These are phyloP conservation scores for Oreonectes daqikongensis DNA, from an alignment of 2,797 vertebrate genomes.

Conservation along the genomic window DNA sequence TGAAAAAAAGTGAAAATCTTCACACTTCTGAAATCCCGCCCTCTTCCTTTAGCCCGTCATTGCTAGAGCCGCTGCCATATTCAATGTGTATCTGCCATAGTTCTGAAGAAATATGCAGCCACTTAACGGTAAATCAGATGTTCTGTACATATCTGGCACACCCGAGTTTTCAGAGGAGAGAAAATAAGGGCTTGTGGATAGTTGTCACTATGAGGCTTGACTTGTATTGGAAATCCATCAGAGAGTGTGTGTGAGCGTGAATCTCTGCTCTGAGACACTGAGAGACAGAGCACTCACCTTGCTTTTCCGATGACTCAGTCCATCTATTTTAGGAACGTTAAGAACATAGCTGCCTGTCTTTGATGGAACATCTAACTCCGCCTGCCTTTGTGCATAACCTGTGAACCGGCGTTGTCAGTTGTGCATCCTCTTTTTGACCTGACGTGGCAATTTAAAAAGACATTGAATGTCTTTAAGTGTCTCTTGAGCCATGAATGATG, in stretches of 20 bases:
- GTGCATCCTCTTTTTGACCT: constrained; percentile 58
- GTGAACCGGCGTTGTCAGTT: constrained; percentile 49
- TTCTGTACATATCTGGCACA: constrained; percentile 25
- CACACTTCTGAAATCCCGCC: constrained; percentile 7
- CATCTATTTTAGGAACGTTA: constrained; percentile 68
- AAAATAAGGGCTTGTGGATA: constrained; percentile 49
- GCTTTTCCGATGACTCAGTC: constrained; percentile 65
- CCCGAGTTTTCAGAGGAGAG: constrained; percentile 34
- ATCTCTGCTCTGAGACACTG: constrained; percentile 44
- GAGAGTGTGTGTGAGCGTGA: constrained; percentile 34
- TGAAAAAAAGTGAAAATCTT: constrained; percentile 14
- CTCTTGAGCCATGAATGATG: constrained; percentile 14
- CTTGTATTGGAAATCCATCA: constrained; percentile 61
- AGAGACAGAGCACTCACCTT: constrained; percentile 61
- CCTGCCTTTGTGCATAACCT: constrained; percentile 63
- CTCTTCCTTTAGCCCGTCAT: neutral
- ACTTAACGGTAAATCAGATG: constrained; percentile 33
- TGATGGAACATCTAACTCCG: constrained; percentile 65
- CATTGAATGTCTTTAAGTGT: constrained; percentile 12
- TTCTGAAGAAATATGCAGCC: constrained; percentile 16
- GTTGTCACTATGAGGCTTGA: constrained; percentile 60
- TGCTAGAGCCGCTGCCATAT: neutral
- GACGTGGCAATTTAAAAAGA: constrained; percentile 43
- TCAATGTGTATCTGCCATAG: neutral
- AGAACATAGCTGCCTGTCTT: constrained; percentile 53